Base-by-base conservation (phyloP, 2,113 vertebrate species). In the Pseudorasbora parva region DNA sequence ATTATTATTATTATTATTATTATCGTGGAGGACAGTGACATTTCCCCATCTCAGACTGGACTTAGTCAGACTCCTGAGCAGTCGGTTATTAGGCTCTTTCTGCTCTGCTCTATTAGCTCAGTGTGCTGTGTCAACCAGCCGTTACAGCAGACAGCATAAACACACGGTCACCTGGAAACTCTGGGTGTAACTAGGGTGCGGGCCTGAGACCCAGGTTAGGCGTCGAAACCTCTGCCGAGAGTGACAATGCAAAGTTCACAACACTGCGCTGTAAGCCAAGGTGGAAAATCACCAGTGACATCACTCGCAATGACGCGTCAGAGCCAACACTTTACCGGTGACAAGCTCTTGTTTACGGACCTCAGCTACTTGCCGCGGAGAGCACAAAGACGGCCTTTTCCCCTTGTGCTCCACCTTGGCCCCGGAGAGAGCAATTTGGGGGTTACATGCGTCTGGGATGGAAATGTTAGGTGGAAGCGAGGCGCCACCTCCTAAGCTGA, bases 221-320 rank as follows among this genome's bases (percentile, higher is more conserved):
- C 47, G 57, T 74, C 25, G 78, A 83, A 69, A 81, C 45, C 78
- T 81, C 62, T 21, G 23, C 37, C 77, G 72, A 47, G 57, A 88
- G 72, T 88, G 88, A 89, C 74, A 68, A 83, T 85, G 89, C 87
- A 87, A 84, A 89, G 89, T 76, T 57, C 72, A 68, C 49, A 78
- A 9, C 17, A 27, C 69, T 10, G 37, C 25, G 27, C 41, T 68
- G 62, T 73, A 49, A 59, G 49, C 41, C 49, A 73, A 86, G 74
- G 85, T 89, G 91, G 90, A 92, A 93, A 92, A 90, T 86, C 73
- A 88, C 57, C 74, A 80, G 86, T 94, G 93, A 93, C 93, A 90
- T 93, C 93, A 94, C 19, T 47, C 2, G 85, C 82, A 47, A 15
- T 37, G 81, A 41, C 60, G 30, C 37, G 33, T 66, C 69, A 30